Evolutionary conservation across 2,888 invertebrate species (phyloP).

Genomic region (Tipula lateralis): DNA sequence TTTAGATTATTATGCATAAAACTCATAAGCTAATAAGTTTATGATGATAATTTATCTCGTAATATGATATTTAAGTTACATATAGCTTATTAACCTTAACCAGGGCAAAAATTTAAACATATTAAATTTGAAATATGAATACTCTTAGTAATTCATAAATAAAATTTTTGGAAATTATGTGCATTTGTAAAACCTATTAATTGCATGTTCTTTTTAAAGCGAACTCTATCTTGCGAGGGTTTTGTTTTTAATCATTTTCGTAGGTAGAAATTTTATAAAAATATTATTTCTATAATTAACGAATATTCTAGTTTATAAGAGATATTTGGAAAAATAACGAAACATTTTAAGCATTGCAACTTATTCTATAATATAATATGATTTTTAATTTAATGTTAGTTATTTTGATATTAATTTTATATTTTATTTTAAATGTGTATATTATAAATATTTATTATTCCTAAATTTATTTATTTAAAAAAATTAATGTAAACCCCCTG

Average conservation of each 20-base stretch:
- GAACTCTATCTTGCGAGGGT: not conserved
- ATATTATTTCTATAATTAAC: not conserved
- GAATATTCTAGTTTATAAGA: not conserved
- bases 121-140: too few relatives aligned
- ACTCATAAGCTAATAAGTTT: too few relatives aligned
- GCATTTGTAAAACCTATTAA: too few relatives aligned
- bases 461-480: conserved; percentile 16
- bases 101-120: too few relatives aligned
- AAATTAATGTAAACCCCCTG: conserved; percentile 25
- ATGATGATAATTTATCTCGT: too few relatives aligned
- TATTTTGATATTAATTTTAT: not conserved
- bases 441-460: not conserved
- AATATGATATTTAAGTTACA: too few relatives aligned
- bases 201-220: not conserved
- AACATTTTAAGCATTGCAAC: not conserved
- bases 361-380: not conserved
- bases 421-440: not conserved
- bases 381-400: not conserved
- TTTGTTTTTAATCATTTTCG: not conserved
- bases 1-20: too few relatives aligned
- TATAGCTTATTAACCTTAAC: too few relatives aligned
- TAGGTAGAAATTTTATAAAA: not conserved
- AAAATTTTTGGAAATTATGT: too few relatives aligned
- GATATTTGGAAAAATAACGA: not conserved
- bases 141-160: too few relatives aligned